These are phyloP conservation scores for Geothlypis trichas DNA, from an alignment of 2,113 vertebrate genomes.

Conservation along the genomic window DNA sequence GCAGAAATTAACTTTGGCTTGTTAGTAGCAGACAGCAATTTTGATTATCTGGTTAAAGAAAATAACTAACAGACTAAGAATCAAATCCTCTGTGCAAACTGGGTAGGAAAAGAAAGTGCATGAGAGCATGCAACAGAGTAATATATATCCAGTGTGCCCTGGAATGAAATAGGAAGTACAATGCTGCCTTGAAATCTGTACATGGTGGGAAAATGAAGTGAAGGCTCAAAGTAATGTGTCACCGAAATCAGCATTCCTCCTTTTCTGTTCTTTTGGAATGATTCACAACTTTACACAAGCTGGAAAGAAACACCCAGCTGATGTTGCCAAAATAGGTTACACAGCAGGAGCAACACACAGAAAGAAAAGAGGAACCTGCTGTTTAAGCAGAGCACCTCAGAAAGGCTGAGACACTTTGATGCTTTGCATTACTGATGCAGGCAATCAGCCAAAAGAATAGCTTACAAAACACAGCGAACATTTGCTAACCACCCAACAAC, in stretches of 20 bases:
- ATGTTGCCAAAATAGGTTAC: background rate
- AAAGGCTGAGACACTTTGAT: background rate
- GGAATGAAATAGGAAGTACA: background rate
- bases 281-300: background rate
- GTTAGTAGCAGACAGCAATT: background rate
- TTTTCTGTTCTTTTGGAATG: background rate
- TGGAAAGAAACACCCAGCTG: background rate
- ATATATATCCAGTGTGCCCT: fast-evolving
- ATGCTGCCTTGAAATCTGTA: background rate
- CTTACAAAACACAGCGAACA: background rate
- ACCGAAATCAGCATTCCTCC: fast-evolving
- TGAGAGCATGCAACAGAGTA: background rate
- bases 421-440: background rate
- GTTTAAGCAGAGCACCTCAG: background rate
- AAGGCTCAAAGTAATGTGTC: background rate
- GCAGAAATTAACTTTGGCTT: background rate
- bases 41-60: background rate
- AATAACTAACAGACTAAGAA: background rate
- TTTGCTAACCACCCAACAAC: background rate
- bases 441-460: background rate
- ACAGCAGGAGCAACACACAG: background rate
- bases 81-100: background rate
- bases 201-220: background rate
- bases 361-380: background rate
- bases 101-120: background rate